Evolutionary conservation across 2,888 invertebrate species (phyloP).

Genomic region (Spisula solida): DNA sequence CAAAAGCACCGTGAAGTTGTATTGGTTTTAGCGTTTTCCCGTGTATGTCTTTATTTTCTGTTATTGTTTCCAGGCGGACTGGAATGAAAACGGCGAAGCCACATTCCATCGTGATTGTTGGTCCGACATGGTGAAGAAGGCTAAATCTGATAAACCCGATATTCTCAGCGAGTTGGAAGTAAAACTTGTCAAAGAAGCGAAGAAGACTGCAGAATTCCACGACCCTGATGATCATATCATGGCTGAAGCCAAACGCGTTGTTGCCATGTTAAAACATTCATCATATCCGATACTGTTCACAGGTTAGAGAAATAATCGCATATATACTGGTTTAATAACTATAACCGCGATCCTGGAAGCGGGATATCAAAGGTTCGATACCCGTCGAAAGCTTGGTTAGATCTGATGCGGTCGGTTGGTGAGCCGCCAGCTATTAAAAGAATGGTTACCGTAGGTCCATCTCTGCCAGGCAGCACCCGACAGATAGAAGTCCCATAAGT

Average conservation of each 20-base stretch:
- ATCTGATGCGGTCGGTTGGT: too few species aligned
- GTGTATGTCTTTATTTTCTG: not conserved
- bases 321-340: too few species aligned
- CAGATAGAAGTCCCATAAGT: too few species aligned
- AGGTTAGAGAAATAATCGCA: constrained; percentile 63
- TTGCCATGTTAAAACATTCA: constrained; percentile 74
- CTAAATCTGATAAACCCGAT: constrained; percentile 40
- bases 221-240: constrained; percentile 72
- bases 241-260: constrained; percentile 76
- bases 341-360: too few species aligned
- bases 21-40: too few species aligned
- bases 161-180: constrained; percentile 69
- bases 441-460: too few species aligned
- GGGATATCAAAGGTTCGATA: too few species aligned
- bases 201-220: constrained; percentile 82
- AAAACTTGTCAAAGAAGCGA: constrained; percentile 76
- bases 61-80: constrained; percentile 46
- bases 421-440: too few species aligned
- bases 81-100: constrained; percentile 73
- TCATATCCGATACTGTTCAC: constrained; percentile 82
- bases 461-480: too few species aligned
- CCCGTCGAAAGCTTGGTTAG: too few species aligned
- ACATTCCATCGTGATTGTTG: constrained; percentile 77
- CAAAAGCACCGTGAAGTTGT: too few species aligned
- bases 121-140: constrained; percentile 52